Evolutionary conservation across 2,113 vertebrate genomes (phyloP), one percentile per base, ranked within the genome.

Genomic region (Riparia riparia): DNA sequence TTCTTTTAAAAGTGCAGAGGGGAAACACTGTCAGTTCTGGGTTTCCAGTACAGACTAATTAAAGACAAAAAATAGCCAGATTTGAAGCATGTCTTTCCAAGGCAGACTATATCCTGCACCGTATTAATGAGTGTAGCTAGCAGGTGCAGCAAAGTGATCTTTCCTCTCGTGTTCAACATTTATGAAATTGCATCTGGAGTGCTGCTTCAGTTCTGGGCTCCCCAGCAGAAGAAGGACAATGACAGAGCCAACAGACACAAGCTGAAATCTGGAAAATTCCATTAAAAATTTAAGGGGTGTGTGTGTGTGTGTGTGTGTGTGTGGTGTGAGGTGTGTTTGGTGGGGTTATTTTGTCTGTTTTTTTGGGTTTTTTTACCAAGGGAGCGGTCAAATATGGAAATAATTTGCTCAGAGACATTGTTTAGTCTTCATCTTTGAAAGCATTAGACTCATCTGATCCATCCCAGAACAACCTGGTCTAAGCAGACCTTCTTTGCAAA

Each of bases 271-370:
- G 10, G 14, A 77, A 76, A 95, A 77, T 49, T 60, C 24, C 1
- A 19, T 42, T 51, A 47, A 70, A 29, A 81, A 74, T n/a, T 73
- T 50, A 65, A 26, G 8, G 24, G 0, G 9, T 1, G 4, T 4
- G 37, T 7, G 37, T 1, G 4, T 4, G 37, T 7, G 37, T 1
- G 4, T 4, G 37, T 7, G 37, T n/a, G n/a, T 1, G 4, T 4
- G 37, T 7, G 37, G 37, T 7, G 37, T 7, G 8, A 37, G 37
- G 37, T 37, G 37, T 37, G 37, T 44, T 37, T 44, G 26, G 19
- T 57, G 51, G 42, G 9, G 61, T 60, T 7, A 7, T 7, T 45
- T 53, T 5, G 15, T n/a, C 56, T 56, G 3, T 21, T 63, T 37
- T 10, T 31, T 57, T 13, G 7, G 17, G 37, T 69, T 39, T 61